Base-by-base conservation (phyloP, 2,113 vertebrate genomes). In the Gymnocephalus cernua region DNA sequence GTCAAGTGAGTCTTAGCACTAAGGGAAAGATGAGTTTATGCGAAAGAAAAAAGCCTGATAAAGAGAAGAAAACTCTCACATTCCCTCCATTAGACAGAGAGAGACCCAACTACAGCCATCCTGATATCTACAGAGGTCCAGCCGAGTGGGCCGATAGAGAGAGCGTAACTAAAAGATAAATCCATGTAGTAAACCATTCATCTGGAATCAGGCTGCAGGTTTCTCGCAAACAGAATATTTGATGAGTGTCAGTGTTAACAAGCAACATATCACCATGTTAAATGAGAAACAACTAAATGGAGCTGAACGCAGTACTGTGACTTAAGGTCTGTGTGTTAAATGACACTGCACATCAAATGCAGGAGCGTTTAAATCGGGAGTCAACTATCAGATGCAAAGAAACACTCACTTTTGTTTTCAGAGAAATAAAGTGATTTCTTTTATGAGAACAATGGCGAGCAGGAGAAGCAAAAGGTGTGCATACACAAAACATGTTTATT, bases 91-190 rank as follows among this genome's bases (percentile, higher is more conserved):
- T 16, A 44, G 41, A 47, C 62, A 41, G 19, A 54, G 54, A 75
- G 10, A 58, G 32, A 66, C 23, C 63, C 48, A 16, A 77, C 71
- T 57, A 85, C 57, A 79, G 51, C 45, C 50, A 64, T 50, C 23
- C 57, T 84, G 75, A 45, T 48, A 18, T 57, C 38, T 45, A 23
- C 47, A 67, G 25, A 61, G 51, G 10, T 45, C 32, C 68, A 67
- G 66, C 67, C 57, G 16, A 51, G 68, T 56, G 54, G 23, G 54
- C 48, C 3, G 1, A 35, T 1, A 27, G 4, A 23, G 11, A 13
- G 65, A 25, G 23, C 4, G 5, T 7, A 32, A 41, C 18, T 32
- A 25, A 41, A 15, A 3, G n/a, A n/a, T n/a, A 44, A 54, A 54
- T 25, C 16, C 29, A 67, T 61, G 16, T 9, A 54, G 64, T 48